A percentile compares a stretch with the other conserved stretches of the same genome.
phyloP scores from a whole-genome alignment of 2,113 vertebrate species.

The Tichodroma muraria region DNA sequence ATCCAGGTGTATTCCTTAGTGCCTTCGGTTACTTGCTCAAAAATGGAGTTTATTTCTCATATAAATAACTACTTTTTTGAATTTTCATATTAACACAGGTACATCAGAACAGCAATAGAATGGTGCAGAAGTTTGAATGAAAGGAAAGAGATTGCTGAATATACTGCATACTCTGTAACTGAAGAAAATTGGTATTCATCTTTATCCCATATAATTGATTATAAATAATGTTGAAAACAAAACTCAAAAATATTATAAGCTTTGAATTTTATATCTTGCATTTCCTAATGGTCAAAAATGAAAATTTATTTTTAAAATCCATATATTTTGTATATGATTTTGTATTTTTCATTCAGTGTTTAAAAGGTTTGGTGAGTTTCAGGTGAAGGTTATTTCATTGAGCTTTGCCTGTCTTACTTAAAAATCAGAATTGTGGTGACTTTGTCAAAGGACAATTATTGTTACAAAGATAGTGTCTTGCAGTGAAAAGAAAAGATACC shows the following conservation, averaged over 20 bases:
- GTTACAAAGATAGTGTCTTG: not conserved
- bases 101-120: slow-evolving; percentile 58
- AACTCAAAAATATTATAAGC: not conserved
- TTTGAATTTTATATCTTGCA: not conserved
- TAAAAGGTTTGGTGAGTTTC: not conserved
- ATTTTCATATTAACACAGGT: slow-evolving; percentile 52
- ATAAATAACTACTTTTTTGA: not conserved
- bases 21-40: not conserved
- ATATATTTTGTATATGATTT: not conserved
- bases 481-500: not conserved
- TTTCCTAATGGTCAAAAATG: not conserved
- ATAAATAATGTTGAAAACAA: not conserved
- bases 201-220: not conserved
- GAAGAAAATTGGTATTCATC: slow-evolving; percentile 68
- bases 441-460: not conserved
- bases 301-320: not conserved
- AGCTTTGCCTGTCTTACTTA: not conserved
- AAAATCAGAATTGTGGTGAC: not conserved
- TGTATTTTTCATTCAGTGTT: not conserved
- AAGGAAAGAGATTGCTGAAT: not conserved
- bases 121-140: slow-evolving; percentile 70
- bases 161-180: not conserved
- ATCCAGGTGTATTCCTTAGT: not conserved
- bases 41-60: not conserved
- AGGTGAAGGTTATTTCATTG: not conserved